Evolutionary conservation across 2,888 invertebrate genomes (phyloP).

Genomic region (Agrypnus murinus): DNA sequence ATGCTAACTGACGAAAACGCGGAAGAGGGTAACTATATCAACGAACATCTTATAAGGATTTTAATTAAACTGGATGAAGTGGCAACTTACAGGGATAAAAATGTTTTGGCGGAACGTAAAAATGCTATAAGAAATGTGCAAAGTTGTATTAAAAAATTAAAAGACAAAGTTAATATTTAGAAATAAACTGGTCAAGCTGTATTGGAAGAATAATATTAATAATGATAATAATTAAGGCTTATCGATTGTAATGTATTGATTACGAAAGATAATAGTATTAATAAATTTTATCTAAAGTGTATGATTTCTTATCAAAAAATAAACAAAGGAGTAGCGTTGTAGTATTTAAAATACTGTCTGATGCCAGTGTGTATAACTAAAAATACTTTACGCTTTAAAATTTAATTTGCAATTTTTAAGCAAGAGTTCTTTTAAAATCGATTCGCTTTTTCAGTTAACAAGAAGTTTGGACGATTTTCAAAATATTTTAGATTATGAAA

Average conservation of each 20-base stretch:
- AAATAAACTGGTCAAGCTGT: not conserved
- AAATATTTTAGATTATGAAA: not conserved
- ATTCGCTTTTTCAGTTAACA: not conserved
- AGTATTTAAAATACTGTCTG: too few species aligned
- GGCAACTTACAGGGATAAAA: slow-evolving; percentile 10
- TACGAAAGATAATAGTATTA: too few species aligned
- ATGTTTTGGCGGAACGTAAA: slow-evolving; percentile 11
- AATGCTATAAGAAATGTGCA: slow-evolving; percentile 25
- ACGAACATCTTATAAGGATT: slow-evolving; percentile 26
- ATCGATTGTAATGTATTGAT: too few species aligned
- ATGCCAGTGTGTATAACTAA: too few species aligned
- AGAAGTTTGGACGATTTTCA: slow-evolving; percentile 4
- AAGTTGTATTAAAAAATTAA: slow-evolving; percentile 11
- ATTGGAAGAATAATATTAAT: too few species aligned
- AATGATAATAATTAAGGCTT: too few species aligned
- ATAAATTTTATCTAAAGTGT: too few species aligned
- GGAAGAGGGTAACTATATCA: slow-evolving; percentile 10
- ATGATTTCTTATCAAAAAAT: too few species aligned
- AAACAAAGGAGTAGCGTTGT: too few species aligned
- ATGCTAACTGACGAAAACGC: not conserved
- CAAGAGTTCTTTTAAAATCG: too few species aligned
- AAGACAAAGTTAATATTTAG: slow-evolving; percentile 1
- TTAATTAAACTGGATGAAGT: slow-evolving; percentile 35
- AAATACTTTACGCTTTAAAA: too few species aligned
- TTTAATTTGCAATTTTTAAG: too few species aligned